Evolutionary conservation across 2,113 vertebrate species (phyloP).

Genomic region (Syngnathus typhle): DNA sequence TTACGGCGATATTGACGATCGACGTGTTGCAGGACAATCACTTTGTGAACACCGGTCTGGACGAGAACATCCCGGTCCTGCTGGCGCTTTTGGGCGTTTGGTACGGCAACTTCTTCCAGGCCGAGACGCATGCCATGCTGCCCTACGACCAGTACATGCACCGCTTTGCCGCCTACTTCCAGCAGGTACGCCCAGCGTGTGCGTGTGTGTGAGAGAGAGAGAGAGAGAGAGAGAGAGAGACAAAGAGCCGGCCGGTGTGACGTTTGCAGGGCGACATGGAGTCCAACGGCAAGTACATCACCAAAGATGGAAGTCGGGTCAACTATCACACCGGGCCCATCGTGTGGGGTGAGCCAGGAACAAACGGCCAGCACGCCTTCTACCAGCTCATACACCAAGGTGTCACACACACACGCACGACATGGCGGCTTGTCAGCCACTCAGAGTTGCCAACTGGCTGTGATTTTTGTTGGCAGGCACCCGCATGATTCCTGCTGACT

Average conservation of each 20-base stretch:
- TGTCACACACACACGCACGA: slow-evolving; percentile 30
- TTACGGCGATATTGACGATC: no score
- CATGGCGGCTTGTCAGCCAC: no score
- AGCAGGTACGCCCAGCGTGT: slow-evolving; percentile 74
- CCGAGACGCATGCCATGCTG: slow-evolving; percentile 87
- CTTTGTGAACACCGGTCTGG: slow-evolving; percentile 77
- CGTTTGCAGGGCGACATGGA: slow-evolving; percentile 90
- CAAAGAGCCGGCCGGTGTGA: background rate
- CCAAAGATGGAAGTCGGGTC: slow-evolving; percentile 78
- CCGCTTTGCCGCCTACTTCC: slow-evolving; percentile 93
- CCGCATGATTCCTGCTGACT: slow-evolving; percentile 93
- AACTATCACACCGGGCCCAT: slow-evolving; percentile 89
- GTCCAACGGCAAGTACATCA: slow-evolving; percentile 94
- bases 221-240: no score
- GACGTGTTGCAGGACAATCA: slow-evolving; percentile 78
- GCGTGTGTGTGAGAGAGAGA: no score
- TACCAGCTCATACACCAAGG: slow-evolving; percentile 99
- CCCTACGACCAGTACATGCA: slow-evolving; percentile 97
- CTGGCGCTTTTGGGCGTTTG: slow-evolving; percentile 86
- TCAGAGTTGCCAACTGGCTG: background rate
- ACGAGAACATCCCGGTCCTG: slow-evolving; percentile 79
- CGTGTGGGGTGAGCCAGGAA: slow-evolving; percentile 96
- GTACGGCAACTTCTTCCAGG: slow-evolving; percentile 89
- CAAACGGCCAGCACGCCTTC: slow-evolving; percentile 96
- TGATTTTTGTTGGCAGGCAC: slow-evolving; percentile 71